Conservation (phyloP, 2,797 vertebrate species). For the Siniperca obscura region DNA sequence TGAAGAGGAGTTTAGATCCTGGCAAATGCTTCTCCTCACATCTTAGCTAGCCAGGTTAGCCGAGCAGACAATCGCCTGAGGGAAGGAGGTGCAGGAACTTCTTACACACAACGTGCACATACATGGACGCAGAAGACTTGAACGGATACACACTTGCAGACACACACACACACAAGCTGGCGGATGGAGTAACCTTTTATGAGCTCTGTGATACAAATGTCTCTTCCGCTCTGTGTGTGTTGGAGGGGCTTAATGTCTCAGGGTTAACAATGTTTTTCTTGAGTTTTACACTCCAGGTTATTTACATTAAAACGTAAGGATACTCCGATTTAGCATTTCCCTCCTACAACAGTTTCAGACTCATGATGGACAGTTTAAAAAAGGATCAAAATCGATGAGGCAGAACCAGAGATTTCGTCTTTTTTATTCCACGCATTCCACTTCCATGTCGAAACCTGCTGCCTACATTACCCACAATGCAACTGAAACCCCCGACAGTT, state of each 20-base stretch:
- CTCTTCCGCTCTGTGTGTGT: background rate
- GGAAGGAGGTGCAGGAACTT: slow-evolving; percentile 8
- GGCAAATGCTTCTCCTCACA: slow-evolving; percentile 46
- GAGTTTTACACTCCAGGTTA: slow-evolving; percentile 4
- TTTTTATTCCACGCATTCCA: too few species aligned
- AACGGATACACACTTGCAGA: background rate
- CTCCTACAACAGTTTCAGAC: background rate
- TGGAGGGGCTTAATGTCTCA: background rate
- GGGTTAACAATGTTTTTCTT: slow-evolving; percentile 1
- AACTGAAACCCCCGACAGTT: background rate
- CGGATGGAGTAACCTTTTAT: slow-evolving; percentile 54
- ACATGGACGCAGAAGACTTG: background rate
- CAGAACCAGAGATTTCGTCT: background rate
- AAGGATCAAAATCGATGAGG: background rate
- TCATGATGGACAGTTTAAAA: background rate
- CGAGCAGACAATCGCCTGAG: slow-evolving; percentile 52
- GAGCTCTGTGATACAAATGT: slow-evolving; percentile 55
- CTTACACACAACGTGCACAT: background rate
- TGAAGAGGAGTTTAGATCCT: slow-evolving; percentile 60
- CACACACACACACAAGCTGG: slow-evolving; percentile 19
- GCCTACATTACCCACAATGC: background rate
- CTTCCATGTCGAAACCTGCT: too few species aligned
- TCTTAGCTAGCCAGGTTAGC: slow-evolving; percentile 43
- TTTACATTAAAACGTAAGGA: slow-evolving; percentile 1
- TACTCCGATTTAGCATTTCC: background rate